Conservation (phyloP, 1,140 invertebrate genomes). For the Eriocheir sinensis region DNA sequence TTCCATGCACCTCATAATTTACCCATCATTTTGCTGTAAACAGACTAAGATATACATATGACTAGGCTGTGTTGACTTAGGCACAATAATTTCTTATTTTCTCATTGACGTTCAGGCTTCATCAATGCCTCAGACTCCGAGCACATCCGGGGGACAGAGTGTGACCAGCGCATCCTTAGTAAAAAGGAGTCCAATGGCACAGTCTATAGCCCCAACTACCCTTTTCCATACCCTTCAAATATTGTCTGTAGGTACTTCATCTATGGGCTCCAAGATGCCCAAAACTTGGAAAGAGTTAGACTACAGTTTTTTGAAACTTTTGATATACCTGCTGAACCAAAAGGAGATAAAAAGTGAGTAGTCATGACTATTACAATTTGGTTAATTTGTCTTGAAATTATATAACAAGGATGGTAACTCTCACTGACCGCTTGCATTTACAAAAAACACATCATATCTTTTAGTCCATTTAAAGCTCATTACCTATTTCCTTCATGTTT, state of each 20-base stretch:
- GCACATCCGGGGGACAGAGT: conserved; percentile 97
- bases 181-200: conserved; percentile 94
- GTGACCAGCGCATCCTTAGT: conserved; percentile 98
- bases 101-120: conserved; percentile 87
- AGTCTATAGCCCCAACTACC: conserved; percentile 97
- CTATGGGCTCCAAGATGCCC: conserved; percentile 96
- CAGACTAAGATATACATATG: too few species aligned
- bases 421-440: neutral
- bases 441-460: too few species aligned
- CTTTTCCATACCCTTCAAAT: conserved; percentile 95
- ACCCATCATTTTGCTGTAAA: too few species aligned
- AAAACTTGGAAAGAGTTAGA: conserved; percentile 95
- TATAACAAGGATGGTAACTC: conserved; percentile 24
- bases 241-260: conserved; percentile 98
- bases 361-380: neutral
- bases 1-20: too few species aligned
- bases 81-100: neutral
- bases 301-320: conserved; percentile 92
- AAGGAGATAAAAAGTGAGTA: conserved; percentile 77
- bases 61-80: too few species aligned
- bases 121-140: conserved; percentile 94
- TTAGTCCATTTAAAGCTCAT: neutral
- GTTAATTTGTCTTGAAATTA: neutral
- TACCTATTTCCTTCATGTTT: neutral
- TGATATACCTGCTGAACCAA: conserved; percentile 88